Evolutionary conservation across 2,888 invertebrate species (phyloP).

Genomic region (Biston stratarius): DNA sequence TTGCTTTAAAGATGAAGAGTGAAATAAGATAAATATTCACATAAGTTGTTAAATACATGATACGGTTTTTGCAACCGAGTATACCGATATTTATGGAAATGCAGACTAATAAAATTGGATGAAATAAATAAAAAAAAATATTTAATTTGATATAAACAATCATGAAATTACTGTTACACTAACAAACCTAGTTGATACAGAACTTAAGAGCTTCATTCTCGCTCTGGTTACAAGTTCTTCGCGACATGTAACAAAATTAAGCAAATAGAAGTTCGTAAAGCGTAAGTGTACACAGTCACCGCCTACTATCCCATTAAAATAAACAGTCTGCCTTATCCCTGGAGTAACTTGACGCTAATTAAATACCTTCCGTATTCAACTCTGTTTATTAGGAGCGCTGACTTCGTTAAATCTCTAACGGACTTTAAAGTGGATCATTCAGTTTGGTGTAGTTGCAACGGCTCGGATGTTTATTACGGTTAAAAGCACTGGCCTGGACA

Average conservation of each 20-base stretch:
- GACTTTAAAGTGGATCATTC: conserved; percentile 28
- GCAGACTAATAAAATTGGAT: too few species aligned
- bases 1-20: not conserved
- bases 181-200: not conserved
- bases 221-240: conserved; percentile 5
- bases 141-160: not conserved
- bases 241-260: conserved; percentile 27
- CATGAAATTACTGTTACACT: not conserved
- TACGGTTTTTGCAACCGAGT: too few species aligned
- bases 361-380: conserved; percentile 30
- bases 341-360: conserved; percentile 29
- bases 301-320: conserved; percentile 27
- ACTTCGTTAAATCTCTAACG: conserved; percentile 26
- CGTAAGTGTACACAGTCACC: conserved; percentile 8
- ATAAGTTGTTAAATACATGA: too few species aligned
- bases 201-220: conserved; percentile 9
- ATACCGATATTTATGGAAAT: too few species aligned
- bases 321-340: conserved; percentile 20
- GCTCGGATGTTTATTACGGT: conserved; percentile 10
- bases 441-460: conserved; percentile 18
- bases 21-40: too few species aligned
- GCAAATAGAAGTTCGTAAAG: conserved; percentile 28
- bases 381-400: conserved; percentile 29
- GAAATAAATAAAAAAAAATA: not conserved
- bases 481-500: not conserved